phyloP scores from a whole-genome alignment of 2,113 vertebrate genomes.

The Gila orcuttii region DNA sequence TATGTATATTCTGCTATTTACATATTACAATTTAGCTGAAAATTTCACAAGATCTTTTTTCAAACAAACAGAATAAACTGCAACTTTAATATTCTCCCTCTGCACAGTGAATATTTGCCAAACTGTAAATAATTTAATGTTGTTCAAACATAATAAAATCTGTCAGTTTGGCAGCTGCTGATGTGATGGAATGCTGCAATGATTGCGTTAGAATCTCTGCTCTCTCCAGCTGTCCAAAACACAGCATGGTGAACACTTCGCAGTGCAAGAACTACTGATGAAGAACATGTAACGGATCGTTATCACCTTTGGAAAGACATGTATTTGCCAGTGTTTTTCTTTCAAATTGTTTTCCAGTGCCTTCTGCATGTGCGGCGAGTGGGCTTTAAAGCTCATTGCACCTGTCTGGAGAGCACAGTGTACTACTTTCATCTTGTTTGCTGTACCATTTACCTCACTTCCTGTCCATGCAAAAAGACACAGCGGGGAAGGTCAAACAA shows the following conservation, averaged over 20 bases:
- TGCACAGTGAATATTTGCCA: conserved; percentile 59
- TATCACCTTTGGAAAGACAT: conserved; percentile 37
- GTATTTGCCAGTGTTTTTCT: conserved; percentile 27
- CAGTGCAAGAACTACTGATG: conserved; percentile 46
- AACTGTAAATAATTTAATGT: conserved; percentile 61
- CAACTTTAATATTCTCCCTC: conserved; percentile 43
- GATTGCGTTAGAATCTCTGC: conserved; percentile 39
- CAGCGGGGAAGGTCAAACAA: not conserved
- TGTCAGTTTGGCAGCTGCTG: conserved; percentile 51
- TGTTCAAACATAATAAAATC: conserved; percentile 43
- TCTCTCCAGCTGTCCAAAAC: conserved; percentile 31
- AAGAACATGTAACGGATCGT: conserved; percentile 28
- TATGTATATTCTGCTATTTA: conserved; percentile 63
- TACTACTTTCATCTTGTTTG: conserved; percentile 25
- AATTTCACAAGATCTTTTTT: conserved; percentile 48
- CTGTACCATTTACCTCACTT: conserved; percentile 28
- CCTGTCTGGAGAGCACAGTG: conserved; percentile 34
- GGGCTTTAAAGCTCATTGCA: conserved; percentile 42
- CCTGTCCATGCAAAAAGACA: conserved; percentile 47
- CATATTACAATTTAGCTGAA: conserved; percentile 58
- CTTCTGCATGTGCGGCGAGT: conserved; percentile 17
- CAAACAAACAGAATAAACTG: conserved; percentile 49
- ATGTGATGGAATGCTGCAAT: conserved; percentile 46
- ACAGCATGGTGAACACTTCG: conserved; percentile 34
- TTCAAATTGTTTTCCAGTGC: conserved; percentile 36